These are phyloP conservation scores for Amphiprion clarkii DNA, from an alignment of 2,797 vertebrate species.

Conservation along the genomic window DNA sequence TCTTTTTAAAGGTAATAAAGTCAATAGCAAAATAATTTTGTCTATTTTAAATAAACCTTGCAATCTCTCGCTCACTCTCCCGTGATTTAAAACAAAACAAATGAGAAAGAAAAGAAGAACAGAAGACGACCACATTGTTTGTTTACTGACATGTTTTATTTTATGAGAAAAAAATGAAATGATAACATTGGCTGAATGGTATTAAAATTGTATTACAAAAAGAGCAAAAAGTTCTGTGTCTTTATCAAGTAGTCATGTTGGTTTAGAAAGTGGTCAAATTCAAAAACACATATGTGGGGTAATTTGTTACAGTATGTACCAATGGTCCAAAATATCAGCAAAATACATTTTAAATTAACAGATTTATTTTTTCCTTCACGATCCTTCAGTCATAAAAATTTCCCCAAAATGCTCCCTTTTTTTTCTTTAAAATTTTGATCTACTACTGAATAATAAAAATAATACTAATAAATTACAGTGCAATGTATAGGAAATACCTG, in stretches of 20 bases:
- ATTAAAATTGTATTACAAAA: conserved; percentile 81
- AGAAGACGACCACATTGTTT: background rate
- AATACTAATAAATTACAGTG: conserved; percentile 85
- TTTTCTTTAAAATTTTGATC: conserved; percentile 45
- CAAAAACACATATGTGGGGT: conserved; percentile 21
- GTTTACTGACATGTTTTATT: conserved; percentile 80
- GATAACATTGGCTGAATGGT: conserved; percentile 75
- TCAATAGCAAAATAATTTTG: too few species aligned
- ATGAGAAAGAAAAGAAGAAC: conserved; percentile 38
- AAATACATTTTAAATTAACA: conserved; percentile 52
- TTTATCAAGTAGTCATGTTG: conserved; percentile 59
- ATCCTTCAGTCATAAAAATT: conserved; percentile 58
- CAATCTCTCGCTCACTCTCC: too few species aligned
- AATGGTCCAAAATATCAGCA: conserved; percentile 55
- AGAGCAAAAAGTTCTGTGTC: conserved; percentile 59
- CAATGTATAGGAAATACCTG: conserved; percentile 74
- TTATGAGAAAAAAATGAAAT: conserved; percentile 68
- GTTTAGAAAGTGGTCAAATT: conserved; percentile 65
- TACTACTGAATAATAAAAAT: conserved; percentile 67
- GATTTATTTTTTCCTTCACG: conserved; percentile 18
- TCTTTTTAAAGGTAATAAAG: too few species aligned
- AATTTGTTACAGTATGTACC: conserved; percentile 45
- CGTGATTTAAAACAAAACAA: conserved; percentile 52
- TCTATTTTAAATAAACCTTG: too few species aligned
- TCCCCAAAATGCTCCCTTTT: conserved; percentile 41